These are phyloP conservation scores for Meteorus cinctellus DNA, from an alignment of 2,888 invertebrate species.

Conservation along the genomic window DNA sequence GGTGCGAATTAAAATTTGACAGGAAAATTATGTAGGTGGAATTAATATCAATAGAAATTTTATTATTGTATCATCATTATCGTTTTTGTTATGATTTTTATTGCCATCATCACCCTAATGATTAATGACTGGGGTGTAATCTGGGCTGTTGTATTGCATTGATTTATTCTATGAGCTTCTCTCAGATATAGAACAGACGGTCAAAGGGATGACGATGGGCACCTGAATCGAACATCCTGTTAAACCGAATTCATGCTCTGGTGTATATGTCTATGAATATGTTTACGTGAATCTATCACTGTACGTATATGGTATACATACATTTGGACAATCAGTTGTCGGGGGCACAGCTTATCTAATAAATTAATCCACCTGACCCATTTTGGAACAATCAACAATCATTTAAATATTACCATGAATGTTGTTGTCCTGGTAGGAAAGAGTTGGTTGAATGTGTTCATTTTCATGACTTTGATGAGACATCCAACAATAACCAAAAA, in stretches of 20 bases:
- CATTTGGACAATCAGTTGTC: neutral
- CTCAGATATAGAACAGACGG: neutral
- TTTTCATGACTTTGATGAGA: no score
- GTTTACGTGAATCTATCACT: neutral
- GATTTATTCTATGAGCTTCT: neutral
- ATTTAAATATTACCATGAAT: no score
- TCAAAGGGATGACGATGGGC: neutral
- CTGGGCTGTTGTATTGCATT: neutral
- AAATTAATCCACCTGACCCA: no score
- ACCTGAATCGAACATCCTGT: neutral
- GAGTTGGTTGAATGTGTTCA: no score
- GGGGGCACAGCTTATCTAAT: neutral
- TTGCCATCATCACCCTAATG: neutral
- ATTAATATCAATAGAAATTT: neutral
- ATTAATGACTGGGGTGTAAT: neutral
- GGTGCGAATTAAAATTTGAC: no score
- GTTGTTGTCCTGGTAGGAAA: no score
- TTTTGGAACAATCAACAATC: no score
- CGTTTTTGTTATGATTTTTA: neutral
- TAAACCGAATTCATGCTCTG: neutral
- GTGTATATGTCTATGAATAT: neutral
- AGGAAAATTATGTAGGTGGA: no score
- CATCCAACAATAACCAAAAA: no score
- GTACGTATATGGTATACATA: neutral
- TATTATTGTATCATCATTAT: neutral